Evolutionary conservation across 2,888 invertebrate species (phyloP).

Genomic region (Noctua pronuba): DNA sequence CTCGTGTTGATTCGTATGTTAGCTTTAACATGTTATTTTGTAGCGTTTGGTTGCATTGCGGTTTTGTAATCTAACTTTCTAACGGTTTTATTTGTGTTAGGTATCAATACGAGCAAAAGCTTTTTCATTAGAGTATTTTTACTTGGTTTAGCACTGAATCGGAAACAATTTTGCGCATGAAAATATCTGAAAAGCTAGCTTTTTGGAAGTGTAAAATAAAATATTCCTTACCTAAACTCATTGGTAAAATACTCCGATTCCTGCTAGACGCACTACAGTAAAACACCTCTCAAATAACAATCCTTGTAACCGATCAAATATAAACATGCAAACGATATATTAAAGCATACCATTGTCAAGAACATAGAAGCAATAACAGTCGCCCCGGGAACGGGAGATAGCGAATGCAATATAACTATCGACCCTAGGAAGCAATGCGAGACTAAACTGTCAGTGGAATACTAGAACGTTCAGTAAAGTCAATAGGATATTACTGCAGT

Average conservation of each 20-base stretch:
- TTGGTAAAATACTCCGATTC: neutral
- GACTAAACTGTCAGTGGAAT: constrained; percentile 23
- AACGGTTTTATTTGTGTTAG: neutral
- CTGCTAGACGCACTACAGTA: neutral
- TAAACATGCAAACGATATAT: constrained; percentile 24
- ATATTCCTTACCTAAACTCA: neutral
- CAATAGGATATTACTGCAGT: constrained; percentile 36
- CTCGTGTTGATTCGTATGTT: constrained; percentile 24
- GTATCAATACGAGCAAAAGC: neutral
- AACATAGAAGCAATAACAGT: constrained; percentile 48
- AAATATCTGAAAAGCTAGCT: neutral
- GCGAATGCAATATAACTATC: constrained; percentile 52
- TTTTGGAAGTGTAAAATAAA: neutral
- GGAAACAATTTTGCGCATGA: neutral
- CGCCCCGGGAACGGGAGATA: constrained; percentile 19
- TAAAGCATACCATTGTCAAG: constrained; percentile 33
- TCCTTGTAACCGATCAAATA: constrained; percentile 11
- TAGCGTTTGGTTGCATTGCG: neutral
- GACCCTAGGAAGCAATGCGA: constrained; percentile 26
- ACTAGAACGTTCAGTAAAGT: constrained; percentile 21
- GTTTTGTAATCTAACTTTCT: constrained; percentile 1
- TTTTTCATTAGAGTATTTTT: neutral
- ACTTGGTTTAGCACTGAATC: neutral
- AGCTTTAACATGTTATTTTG: constrained; percentile 23
- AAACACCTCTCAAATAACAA: constrained; percentile 8